phyloP scores from a whole-genome alignment of 2,113 vertebrate species.

The Mobula hypostoma region DNA sequence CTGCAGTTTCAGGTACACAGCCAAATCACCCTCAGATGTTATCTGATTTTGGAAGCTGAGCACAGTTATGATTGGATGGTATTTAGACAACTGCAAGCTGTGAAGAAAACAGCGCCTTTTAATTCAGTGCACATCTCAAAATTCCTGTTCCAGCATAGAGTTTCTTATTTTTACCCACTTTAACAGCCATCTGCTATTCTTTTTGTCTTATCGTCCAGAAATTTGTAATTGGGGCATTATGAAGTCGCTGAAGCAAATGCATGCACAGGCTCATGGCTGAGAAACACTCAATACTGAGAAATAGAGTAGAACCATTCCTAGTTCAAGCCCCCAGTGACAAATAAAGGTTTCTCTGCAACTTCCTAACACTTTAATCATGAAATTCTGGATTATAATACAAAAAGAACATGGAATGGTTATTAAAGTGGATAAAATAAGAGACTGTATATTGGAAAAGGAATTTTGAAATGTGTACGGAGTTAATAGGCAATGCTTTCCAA shows the following conservation, averaged over 20 bases:
- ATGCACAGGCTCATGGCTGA: background rate
- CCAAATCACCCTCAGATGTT: background rate
- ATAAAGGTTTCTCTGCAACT: background rate
- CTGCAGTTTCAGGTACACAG: background rate
- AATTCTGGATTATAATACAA: slow-evolving; percentile 3
- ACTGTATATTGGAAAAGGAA: background rate
- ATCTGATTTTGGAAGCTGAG: background rate
- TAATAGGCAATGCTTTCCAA: background rate
- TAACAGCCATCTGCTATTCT: slow-evolving; percentile 22
- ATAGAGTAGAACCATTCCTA: background rate
- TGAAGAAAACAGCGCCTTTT: background rate
- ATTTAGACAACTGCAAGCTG: background rate
- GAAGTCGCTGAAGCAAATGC: background rate
- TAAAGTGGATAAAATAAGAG: slow-evolving; percentile 25
- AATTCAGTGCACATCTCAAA: background rate
- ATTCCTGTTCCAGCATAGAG: background rate
- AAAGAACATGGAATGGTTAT: background rate
- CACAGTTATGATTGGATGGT: background rate
- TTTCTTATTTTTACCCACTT: slow-evolving; percentile 29
- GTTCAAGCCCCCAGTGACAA: background rate
- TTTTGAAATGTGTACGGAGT: background rate
- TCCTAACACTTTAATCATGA: slow-evolving; percentile 18
- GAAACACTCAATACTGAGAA: background rate
- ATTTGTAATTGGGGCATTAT: slow-evolving; percentile 12
- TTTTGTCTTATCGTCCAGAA: slow-evolving; percentile 1